Base-by-base conservation (phyloP, 2,888 invertebrate species). In the Lepidocyrtoides sp. region DNA sequence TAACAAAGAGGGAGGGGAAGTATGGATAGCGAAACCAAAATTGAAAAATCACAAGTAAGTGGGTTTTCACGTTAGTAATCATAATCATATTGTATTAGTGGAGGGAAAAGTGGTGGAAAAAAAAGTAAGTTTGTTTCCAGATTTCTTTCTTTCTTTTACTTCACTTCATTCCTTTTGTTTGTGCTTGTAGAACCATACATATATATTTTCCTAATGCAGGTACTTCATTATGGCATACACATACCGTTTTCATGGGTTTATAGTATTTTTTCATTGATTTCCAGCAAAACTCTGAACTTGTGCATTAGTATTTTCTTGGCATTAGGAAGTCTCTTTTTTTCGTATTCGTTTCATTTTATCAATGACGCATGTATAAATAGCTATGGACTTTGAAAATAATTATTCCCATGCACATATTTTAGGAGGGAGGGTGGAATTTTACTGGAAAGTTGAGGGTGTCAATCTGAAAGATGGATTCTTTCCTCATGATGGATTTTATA, bases 1-100 rank as follows among this genome's bases (percentile, higher is more conserved):
- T 14, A 79, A 57, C n/a, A 29, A 66, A 63, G 81, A 29, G 36
- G 17, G 60, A 72, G 23, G 41, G 41, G 48, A 54, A 72, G 41
- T 60, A 44, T 77, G 77, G 79, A 79, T 79, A 36, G n/a, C n/a
- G n/a, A n/a, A n/a, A 48, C 66, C 41, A 79, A 79, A 79, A 87
- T 87, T 87, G 60, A 66, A 79, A 77, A 60, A 60, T 54, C 79
- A 36, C n/a, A n/a, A n/a, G n/a, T 79, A 79, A 79, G 44, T 79
- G 79, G 79, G 79, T 54, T 79, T 79, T 54, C 32, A 75, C 75
- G 75, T 44, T 75, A 41, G 44, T 72, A 23, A 44, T 72, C 23
- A 41, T 44, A 14, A 29, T 14, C 23, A 12, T 23, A 4, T n/a
- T n/a, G n/a, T n/a, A n/a, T n/a, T n/a, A n/a, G n/a, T n/a, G n/a